Base-by-base conservation (phyloP, 2,888 invertebrate species). In the Thyatira batis region DNA sequence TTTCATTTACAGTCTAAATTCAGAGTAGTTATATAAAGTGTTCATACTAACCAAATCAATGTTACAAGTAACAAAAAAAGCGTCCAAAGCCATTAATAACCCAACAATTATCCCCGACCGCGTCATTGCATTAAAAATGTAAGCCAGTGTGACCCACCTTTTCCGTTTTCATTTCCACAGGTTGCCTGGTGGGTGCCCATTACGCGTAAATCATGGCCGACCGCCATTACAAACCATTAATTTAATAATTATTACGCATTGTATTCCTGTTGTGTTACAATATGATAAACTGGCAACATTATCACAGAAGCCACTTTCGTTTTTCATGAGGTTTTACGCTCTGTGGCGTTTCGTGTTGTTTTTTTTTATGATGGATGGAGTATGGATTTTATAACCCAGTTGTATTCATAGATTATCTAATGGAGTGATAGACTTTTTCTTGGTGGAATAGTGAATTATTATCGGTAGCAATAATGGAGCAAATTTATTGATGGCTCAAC, bases 221-320 rank as follows among this genome's bases (percentile, higher is more conserved):
- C 23, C 11, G 27, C 13, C 27, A 20, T 27, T 27, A 20, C 28
- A 17, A 48, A 13, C 48, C 48, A 48, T 48, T 48, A 48, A 27
- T 27, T 48, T 48, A 48, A 48, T 28, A 27, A 48, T 48, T 48
- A 48, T 48, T 48, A 20, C 48, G 27, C 48, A 27, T 48, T 25
- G 48, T 21, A 46, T 27, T 46, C 27, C 27, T 45, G 45, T 25
- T 30, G 28, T 11, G 33, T 33, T n/a, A 33, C 33, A 13, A 17
- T 39, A 39, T 39, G 39, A 39, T 39, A 39, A 39, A 39, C 39
- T 39, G 39, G 39, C 39, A 39, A 39, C 39, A 39, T 39, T 39
- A 39, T 39, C 39, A 39, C 17, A 17, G 39, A 8, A 17, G 39
- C 39, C 2, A 39, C 39, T 39, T 39, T 39, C 39, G 17, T 39